Conservation (phyloP, 1,140 invertebrate genomes). For the Hyphantria cunea region DNA sequence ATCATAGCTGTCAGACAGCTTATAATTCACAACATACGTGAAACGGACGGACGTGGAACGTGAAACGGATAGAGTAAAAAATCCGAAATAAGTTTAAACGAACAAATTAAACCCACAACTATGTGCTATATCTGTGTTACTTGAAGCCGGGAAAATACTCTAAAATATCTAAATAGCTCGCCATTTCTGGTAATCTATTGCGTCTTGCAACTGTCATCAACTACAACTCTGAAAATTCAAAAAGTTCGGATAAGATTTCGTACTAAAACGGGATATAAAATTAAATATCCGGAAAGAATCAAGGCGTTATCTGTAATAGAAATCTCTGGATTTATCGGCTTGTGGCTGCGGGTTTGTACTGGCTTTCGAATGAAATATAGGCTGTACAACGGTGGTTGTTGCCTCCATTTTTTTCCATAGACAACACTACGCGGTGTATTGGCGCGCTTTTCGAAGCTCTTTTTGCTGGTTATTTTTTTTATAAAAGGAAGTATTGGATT, state of each 20-base stretch:
- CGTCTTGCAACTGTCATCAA: constrained; percentile 12
- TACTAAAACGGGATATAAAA: constrained; percentile 60
- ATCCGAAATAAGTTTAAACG: background rate
- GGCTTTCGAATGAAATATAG: constrained; percentile 68
- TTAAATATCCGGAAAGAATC: constrained; percentile 76
- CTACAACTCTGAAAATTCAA: constrained; percentile 24
- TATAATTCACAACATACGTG: too few relatives aligned
- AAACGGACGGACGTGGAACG: too few relatives aligned
- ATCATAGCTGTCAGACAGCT: too few relatives aligned
- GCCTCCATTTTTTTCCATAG: constrained; percentile 48
- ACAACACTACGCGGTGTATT: constrained; percentile 41
- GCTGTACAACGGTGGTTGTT: constrained; percentile 46
- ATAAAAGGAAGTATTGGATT: background rate
- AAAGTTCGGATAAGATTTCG: constrained; percentile 48
- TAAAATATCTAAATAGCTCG: background rate
- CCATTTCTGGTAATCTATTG: background rate
- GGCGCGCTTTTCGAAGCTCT: constrained; percentile 38
- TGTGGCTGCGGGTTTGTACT: constrained; percentile 50
- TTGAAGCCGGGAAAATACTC: background rate
- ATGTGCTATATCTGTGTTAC: background rate
- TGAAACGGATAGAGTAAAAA: too few relatives aligned
- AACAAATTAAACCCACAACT: background rate
- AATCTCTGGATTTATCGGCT: constrained; percentile 74
- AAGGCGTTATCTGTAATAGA: constrained; percentile 73
- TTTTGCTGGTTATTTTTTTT: constrained; percentile 28